Percentiles rank a stretch among this genome's conserved stretches.
These are phyloP conservation scores for Pyrocephalus nanus DNA, from an alignment of 2,797 vertebrate genomes.

Conservation along the genomic window DNA sequence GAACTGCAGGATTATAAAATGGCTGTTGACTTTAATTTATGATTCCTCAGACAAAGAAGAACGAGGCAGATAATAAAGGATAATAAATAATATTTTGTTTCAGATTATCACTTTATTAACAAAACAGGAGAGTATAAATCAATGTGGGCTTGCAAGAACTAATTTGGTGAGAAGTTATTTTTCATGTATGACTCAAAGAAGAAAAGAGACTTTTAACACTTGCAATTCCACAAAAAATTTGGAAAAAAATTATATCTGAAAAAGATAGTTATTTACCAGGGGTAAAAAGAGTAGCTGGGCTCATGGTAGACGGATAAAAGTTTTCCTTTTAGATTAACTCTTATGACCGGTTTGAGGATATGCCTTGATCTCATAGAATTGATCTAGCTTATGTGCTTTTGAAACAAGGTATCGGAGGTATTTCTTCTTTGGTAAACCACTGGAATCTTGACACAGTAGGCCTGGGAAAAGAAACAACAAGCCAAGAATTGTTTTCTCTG, in stretches of 20 bases:
- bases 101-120: slow-evolving; percentile 72
- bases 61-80: slow-evolving; percentile 61
- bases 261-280: neutral
- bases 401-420: neutral
- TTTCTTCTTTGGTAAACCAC: slow-evolving; percentile 5
- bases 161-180: neutral
- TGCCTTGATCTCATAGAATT: neutral
- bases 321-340: neutral
- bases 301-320: neutral
- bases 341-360: neutral
- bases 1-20: slow-evolving; percentile 73
- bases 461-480: neutral
- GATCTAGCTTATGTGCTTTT: neutral
- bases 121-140: slow-evolving; percentile 62
- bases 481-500: neutral
- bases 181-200: neutral
- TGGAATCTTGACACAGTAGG: neutral
- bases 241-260: neutral
- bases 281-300: neutral
- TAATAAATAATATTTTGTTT: slow-evolving; percentile 74
- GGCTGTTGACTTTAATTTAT: slow-evolving; percentile 74
- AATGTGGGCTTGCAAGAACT: neutral
- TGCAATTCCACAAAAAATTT: neutral
- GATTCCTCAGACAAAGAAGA: slow-evolving; percentile 62
- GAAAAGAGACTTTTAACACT: neutral